These are phyloP conservation scores for Allacma fusca DNA, from an alignment of 2,888 invertebrate genomes.

Conservation along the genomic window DNA sequence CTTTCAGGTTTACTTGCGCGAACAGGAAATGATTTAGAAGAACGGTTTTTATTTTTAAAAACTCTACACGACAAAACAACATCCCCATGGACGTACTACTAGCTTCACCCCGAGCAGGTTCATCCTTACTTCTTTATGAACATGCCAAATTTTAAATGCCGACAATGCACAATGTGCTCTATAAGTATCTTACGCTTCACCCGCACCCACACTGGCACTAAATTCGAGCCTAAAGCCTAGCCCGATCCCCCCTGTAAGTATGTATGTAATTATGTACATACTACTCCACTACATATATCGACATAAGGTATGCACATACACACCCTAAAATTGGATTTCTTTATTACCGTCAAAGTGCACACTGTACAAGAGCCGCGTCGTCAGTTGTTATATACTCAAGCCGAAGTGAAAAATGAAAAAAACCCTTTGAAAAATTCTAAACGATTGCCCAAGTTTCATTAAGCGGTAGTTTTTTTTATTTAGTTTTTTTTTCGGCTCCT, in stretches of 20 bases:
- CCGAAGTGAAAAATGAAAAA: too few species aligned
- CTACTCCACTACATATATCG: too few species aligned
- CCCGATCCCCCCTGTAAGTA: too few species aligned
- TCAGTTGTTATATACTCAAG: too few species aligned
- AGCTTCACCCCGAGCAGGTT: conserved; percentile 38
- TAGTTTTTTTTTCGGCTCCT: too few species aligned
- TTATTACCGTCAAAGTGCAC: conserved; percentile 17
- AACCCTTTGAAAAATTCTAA: too few species aligned
- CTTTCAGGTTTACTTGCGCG: conserved; percentile 32
- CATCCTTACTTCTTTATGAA: conserved; percentile 36
- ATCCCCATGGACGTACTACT: neutral
- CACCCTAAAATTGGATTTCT: too few species aligned
- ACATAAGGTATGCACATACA: too few species aligned
- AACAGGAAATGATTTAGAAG: conserved; percentile 39
- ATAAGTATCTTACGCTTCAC: conserved; percentile 29
- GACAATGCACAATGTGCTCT: conserved; percentile 32
- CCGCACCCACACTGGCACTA: conserved; percentile 16
- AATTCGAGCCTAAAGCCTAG: too few species aligned
- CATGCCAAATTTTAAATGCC: conserved; percentile 42
- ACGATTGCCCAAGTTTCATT: too few species aligned
- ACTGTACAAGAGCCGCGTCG: conserved; percentile 4
- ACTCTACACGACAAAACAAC: neutral
- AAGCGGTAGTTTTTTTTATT: too few species aligned
- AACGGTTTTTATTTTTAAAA: neutral
- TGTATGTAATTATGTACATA: too few species aligned